Evolutionary conservation across 2,113 vertebrate genomes (phyloP).

Genomic region (Procavia capensis): DNA sequence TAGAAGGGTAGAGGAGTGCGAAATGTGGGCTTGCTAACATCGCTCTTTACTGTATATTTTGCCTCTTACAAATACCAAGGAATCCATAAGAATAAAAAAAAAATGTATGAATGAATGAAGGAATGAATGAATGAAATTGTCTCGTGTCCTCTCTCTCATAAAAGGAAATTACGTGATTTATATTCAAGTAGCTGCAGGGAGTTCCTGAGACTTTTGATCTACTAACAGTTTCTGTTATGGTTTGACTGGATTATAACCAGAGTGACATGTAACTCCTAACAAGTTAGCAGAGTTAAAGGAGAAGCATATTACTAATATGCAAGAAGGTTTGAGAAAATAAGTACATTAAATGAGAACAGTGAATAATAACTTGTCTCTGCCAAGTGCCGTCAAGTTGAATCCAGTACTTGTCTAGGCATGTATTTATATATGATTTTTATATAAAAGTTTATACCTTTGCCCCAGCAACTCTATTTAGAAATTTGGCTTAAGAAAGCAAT

Average conservation of each 20-base stretch:
- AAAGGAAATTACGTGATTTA: background rate
- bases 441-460: background rate
- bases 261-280: background rate
- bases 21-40: background rate
- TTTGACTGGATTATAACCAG: background rate
- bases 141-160: background rate
- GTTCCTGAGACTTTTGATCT: background rate
- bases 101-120: background rate
- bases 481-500: background rate
- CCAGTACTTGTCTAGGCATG: background rate
- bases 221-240: background rate
- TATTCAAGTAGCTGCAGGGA: background rate
- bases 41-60: background rate
- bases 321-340: background rate
- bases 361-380: background rate
- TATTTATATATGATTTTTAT: background rate
- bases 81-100: background rate
- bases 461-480: background rate
- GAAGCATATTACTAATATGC: background rate
- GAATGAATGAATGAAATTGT: background rate
- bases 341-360: background rate
- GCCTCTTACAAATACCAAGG: background rate
- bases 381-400: too few relatives aligned
- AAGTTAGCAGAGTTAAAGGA: background rate
- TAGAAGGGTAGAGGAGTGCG: background rate